phyloP scores from a whole-genome alignment of 2,797 vertebrate genomes.

The Sciaenops ocellatus region DNA sequence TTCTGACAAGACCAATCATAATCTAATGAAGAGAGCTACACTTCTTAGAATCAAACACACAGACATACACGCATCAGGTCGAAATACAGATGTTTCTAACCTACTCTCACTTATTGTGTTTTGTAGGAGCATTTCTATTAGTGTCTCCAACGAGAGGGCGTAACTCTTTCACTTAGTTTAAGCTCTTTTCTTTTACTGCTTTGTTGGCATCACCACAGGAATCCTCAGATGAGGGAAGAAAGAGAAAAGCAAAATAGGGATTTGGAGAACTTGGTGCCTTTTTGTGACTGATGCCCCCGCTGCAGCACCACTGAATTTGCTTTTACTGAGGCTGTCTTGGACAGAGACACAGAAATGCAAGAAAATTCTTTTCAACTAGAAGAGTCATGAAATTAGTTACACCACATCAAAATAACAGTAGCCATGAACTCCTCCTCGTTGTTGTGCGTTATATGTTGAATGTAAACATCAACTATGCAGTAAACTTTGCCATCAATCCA shows the following conservation, averaged over 20 bases:
- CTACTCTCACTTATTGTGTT: conserved; percentile 1
- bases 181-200: conserved; percentile 26
- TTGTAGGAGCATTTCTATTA: conserved; percentile 37
- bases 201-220: conserved; percentile 12
- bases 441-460: neutral
- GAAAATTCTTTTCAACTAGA: neutral
- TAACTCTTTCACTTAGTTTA: conserved; percentile 51
- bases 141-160: conserved; percentile 38
- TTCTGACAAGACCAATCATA: conserved; percentile 46
- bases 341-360: conserved; percentile 9
- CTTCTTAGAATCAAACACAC: neutral
- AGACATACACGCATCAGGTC: conserved; percentile 11
- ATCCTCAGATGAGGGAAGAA: neutral
- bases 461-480: neutral
- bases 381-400: neutral
- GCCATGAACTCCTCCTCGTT: neutral
- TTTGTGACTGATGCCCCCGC: conserved; percentile 7
- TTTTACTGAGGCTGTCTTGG: conserved; percentile 9
- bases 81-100: neutral
- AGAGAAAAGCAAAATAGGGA: conserved; percentile 37
- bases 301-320: conserved; percentile 13
- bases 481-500: neutral
- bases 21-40: conserved; percentile 13
- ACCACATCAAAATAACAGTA: neutral
- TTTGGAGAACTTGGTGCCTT: conserved; percentile 7